A percentile compares a stretch with the other conserved stretches of the same genome.
These are phyloP conservation scores for Saccostrea cuccullata DNA, from an alignment of 1,140 invertebrate species.

Conservation along the genomic window DNA sequence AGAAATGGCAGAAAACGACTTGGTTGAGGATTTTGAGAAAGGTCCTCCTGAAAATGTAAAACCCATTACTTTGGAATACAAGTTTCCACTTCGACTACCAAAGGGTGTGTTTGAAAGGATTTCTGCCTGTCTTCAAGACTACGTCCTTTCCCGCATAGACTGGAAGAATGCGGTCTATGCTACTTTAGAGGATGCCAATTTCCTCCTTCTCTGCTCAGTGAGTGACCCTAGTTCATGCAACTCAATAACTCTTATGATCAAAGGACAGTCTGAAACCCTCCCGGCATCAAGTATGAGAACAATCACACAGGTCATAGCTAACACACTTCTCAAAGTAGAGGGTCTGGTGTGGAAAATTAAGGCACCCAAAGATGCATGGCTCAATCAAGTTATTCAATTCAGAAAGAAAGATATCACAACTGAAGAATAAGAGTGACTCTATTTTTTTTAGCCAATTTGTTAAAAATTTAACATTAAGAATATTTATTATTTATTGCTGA, in stretches of 20 bases:
- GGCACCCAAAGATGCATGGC: constrained; percentile 55
- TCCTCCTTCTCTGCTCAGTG: constrained; percentile 54
- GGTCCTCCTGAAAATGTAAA: constrained; percentile 48
- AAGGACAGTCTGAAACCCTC: constrained; percentile 44
- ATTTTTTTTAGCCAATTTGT: neutral
- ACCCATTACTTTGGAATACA: constrained; percentile 60
- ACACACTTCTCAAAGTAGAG: constrained; percentile 60
- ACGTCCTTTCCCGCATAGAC: constrained; percentile 69
- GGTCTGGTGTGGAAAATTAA: constrained; percentile 70
- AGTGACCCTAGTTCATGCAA: constrained; percentile 14
- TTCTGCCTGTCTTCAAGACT: constrained; percentile 66
- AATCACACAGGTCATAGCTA: constrained; percentile 63
- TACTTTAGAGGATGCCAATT: constrained; percentile 64
- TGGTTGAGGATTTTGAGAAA: constrained; percentile 68
- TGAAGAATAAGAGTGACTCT: neutral
- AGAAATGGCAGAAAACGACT: constrained; percentile 55
- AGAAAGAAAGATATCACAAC: neutral
- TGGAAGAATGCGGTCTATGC: constrained; percentile 73
- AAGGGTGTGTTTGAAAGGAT: constrained; percentile 70
- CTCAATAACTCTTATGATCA: constrained; percentile 41
- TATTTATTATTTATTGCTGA: neutral
- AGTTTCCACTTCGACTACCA: constrained; percentile 67
- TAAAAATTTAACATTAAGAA: neutral
- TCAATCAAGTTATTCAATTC: constrained; percentile 41
- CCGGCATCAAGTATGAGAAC: constrained; percentile 56